A percentile compares a stretch with the other conserved stretches of the same genome.
Evolutionary conservation across 2,888 invertebrate genomes (phyloP).

Genomic region (Fragum whitleyi): DNA sequence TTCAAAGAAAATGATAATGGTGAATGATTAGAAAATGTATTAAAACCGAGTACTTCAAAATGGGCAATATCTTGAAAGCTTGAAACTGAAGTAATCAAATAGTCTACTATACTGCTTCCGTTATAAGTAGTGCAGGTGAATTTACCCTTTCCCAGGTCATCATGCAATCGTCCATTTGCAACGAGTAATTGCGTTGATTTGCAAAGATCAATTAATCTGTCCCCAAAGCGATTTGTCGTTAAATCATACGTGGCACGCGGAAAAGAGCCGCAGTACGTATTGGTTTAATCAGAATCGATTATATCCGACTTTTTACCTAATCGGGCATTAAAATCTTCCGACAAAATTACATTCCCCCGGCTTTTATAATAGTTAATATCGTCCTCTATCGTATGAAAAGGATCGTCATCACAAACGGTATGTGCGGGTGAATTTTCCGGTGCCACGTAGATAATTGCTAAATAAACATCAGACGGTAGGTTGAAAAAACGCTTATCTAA

Average conservation of each 20-base stretch:
- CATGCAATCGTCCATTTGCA: neutral
- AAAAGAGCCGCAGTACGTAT: neutral
- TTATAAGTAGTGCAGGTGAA: constrained; percentile 18
- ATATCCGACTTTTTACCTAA: constrained; percentile 7
- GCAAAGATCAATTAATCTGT: constrained; percentile 27
- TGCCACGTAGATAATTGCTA: neutral
- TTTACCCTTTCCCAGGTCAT: neutral
- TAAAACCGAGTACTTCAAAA: constrained; percentile 17
- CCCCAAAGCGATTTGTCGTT: constrained; percentile 20
- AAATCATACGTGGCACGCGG: constrained; percentile 2
- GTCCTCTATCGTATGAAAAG: constrained; percentile 32
- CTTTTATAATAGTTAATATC: constrained; percentile 4
- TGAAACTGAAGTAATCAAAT: neutral
- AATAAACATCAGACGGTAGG: neutral
- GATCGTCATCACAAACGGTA: constrained; percentile 23
- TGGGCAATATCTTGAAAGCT: neutral
- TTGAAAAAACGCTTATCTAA: constrained; percentile 6
- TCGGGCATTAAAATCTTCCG: constrained; percentile 40
- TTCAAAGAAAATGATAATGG: constrained; percentile 12
- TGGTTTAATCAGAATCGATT: neutral
- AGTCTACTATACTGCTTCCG: neutral
- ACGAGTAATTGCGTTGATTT: constrained; percentile 17
- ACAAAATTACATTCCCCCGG: constrained; percentile 31
- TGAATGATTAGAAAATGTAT: constrained; percentile 19
- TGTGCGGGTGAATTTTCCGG: constrained; percentile 22